These are phyloP conservation scores for Ecdyonurus torrentis DNA, from an alignment of 2,888 invertebrate genomes.

Conservation along the genomic window DNA sequence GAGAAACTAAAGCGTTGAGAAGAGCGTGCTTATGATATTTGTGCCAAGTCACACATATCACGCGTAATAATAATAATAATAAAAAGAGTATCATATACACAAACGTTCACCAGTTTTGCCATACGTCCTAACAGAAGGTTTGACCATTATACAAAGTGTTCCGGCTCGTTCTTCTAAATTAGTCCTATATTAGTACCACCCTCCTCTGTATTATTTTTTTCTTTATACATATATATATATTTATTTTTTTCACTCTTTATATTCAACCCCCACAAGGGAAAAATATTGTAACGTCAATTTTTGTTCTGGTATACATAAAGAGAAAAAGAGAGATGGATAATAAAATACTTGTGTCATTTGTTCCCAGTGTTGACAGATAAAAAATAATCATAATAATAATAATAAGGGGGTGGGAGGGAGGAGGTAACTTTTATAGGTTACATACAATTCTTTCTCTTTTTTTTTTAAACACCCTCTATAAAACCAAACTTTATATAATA, in stretches of 20 bases:
- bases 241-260: background rate
- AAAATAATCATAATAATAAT: no score
- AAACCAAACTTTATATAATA: background rate
- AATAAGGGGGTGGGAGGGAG: background rate
- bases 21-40: background rate
- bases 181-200: constrained; percentile 1
- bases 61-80: no score
- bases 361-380: background rate
- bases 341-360: background rate
- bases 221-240: no score
- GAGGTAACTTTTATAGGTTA: background rate
- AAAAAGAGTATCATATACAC: no score
- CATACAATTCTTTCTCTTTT: no score
- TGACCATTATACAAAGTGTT: background rate
- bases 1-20: background rate
- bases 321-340: background rate
- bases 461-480: background rate
- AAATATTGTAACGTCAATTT: background rate
- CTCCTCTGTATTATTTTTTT: background rate
- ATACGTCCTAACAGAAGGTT: background rate
- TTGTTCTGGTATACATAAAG: background rate
- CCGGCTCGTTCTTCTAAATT: constrained; percentile 1
- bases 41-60: background rate
- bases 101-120: no score
- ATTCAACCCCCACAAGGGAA: background rate